Evolutionary conservation across 2,113 vertebrate species (phyloP).

Genomic region (Piliocolobus tephrosceles): DNA sequence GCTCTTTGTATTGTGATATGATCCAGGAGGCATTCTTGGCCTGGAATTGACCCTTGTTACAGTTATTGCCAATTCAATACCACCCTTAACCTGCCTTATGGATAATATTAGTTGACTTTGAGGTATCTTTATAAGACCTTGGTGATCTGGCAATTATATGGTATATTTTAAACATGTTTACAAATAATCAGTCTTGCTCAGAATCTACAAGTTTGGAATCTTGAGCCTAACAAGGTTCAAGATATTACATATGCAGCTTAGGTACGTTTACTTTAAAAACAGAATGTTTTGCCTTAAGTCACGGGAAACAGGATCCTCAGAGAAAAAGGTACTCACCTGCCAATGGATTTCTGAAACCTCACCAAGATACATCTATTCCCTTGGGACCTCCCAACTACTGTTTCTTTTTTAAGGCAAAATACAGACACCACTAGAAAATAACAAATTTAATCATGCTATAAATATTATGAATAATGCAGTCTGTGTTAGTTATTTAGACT

Average conservation of each 20-base stretch:
- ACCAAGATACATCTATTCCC: not conserved
- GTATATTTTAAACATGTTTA: not conserved
- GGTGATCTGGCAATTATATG: not conserved
- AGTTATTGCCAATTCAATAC: not conserved
- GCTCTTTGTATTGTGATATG: not conserved
- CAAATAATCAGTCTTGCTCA: not conserved
- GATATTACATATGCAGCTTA: not conserved
- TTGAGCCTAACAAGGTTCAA: not conserved
- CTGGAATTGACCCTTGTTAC: not conserved
- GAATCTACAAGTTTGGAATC: not conserved
- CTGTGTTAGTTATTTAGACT: not conserved
- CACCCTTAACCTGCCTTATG: not conserved
- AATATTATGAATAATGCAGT: not conserved
- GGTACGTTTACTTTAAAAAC: not conserved
- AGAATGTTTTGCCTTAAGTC: not conserved
- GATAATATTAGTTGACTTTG: not conserved
- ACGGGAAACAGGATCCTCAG: not conserved
- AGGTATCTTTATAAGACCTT: not conserved
- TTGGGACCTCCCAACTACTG: not conserved
- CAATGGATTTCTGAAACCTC: not conserved
- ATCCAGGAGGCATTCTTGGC: not conserved
- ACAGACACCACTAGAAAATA: not conserved
- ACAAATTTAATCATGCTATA: not conserved
- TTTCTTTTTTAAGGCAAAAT: not conserved
- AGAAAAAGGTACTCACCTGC: not conserved